phyloP scores from a whole-genome alignment of 2,113 vertebrate species.

The Alces alces region DNA sequence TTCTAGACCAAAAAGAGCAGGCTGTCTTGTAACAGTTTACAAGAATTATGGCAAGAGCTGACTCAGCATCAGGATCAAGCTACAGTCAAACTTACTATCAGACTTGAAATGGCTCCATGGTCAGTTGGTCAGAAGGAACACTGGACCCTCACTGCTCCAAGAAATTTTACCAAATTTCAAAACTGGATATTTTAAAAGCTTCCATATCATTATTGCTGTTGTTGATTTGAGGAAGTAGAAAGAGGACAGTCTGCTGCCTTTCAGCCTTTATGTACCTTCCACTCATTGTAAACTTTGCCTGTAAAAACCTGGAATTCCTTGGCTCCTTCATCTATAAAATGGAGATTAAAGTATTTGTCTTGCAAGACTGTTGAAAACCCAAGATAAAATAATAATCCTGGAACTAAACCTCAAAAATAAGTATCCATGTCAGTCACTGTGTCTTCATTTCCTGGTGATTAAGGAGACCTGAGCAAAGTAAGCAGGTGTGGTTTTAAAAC shows the following conservation, averaged over 20 bases:
- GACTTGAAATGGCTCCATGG: neutral
- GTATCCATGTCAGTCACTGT: neutral
- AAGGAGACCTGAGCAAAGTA: neutral
- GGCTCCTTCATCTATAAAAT: neutral
- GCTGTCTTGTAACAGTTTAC: neutral
- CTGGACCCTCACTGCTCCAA: rapidly evolving
- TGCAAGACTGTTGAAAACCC: neutral
- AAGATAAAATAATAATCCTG: neutral
- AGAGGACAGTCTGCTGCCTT: neutral
- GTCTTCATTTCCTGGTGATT: slow-evolving; percentile 14
- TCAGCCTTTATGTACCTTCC: neutral
- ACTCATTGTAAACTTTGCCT: neutral
- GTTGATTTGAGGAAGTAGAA: neutral
- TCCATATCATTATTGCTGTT: rapidly evolving
- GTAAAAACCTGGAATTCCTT: neutral
- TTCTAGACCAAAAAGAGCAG: neutral
- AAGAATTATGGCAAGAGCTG: neutral
- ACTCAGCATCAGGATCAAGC: neutral
- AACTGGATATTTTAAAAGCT: neutral
- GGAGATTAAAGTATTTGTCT: neutral
- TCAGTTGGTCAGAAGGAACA: neutral
- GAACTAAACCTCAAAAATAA: neutral
- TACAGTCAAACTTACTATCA: neutral
- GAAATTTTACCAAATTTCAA: neutral
- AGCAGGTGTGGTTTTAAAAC: neutral